Evolutionary conservation across 2,797 vertebrate genomes (phyloP), one percentile per base, ranked within the genome.

Genomic region (Pantherophis alleghaniensis): DNA sequence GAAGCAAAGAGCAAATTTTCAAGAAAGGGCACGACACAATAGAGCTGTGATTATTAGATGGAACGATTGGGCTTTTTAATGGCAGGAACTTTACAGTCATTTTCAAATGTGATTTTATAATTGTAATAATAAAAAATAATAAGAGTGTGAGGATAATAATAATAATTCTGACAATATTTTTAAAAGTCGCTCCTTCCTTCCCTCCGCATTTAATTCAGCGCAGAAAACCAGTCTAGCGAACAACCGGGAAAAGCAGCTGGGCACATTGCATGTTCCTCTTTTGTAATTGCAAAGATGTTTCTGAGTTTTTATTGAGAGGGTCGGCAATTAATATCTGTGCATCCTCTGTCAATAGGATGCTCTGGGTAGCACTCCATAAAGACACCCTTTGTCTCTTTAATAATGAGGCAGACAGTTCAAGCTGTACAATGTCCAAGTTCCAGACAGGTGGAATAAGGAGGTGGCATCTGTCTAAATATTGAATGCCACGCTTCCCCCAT

Each of bases 401-500:
- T 98, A 98, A 98, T 98, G 97, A 98, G 97, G 96, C 98, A 98
- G 97, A 98, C 98, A 97, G 97, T 97, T 97, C 97, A 79, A 97
- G 97, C 97, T 98, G 98, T 98, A 97, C 98, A 96, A 97, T 96
- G 97, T 98, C 98, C 98, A 98, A 98, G 98, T 98, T 98, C 96
- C 97, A 98, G 98, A 98, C 98, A 98, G 98, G 98, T 98, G 98
- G 98, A 97, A 97, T 97, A 97, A 98, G 98, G 97, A 98, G 98
- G 98, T 97, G 97, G 98, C 98, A 98, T 98, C 98, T 98, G 98
- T 98, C 97, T 98, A 98, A 98, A 98, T 97, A 98, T 97, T 98
- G 98, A 98, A 98, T 98, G 98, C 98, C 98, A 98, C 97, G 98
- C 98, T 98, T 98, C 97, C 97, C 98, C 98, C 98, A 98, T 98